Base-by-base conservation (phyloP, 2,113 vertebrate genomes). In the Aptenodytes forsteri region DNA sequence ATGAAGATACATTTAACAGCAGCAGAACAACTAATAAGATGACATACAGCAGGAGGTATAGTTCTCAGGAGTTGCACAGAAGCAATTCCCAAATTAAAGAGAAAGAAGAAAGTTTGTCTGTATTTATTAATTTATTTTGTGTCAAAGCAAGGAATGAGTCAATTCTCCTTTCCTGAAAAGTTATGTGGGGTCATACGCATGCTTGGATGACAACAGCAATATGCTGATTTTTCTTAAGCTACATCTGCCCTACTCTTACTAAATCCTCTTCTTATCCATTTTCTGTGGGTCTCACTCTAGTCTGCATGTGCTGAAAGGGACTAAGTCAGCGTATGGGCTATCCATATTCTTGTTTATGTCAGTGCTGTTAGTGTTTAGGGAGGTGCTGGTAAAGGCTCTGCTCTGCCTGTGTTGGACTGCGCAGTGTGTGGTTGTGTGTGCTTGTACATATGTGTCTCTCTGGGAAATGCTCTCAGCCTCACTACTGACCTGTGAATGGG, bases 361-460 rank as follows among this genome's bases (percentile, higher is more conserved):
- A 42, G 29, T 59, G 44, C 15, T 58, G 0, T 7, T 70, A 42
- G 8, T 44, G 30, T 61, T 86, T 40, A 42, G 46, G 47, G 49
- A 54, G 11, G 14, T 6, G 2, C 13, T 46, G 27, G 30, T 49
- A 32, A 70, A 73, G 21, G 16, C 25, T 65, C 11, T 52, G 21
- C 6, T 50, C n/a, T 20, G 1, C 19, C 23, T 34, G 3, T 1
- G 0, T 4, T 29, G 62, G 30, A 6, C 23, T 30, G 9, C 0
- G 3, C 46, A 38, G 10, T 25, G 13, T 3, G 1, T 21, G 10
- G 12, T 30, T 40, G 21, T 22, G 30, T 1, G 1, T n/a, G 8
- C 6, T 70, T 8, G 19, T 27, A 11, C 1, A 0, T 6, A 1
- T 4, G 11, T 32, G 23, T 46, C 47, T 64, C 12, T 8, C 5